Base-by-base conservation (phyloP, 2,888 invertebrate species). In the Criorhina ranunculi region DNA sequence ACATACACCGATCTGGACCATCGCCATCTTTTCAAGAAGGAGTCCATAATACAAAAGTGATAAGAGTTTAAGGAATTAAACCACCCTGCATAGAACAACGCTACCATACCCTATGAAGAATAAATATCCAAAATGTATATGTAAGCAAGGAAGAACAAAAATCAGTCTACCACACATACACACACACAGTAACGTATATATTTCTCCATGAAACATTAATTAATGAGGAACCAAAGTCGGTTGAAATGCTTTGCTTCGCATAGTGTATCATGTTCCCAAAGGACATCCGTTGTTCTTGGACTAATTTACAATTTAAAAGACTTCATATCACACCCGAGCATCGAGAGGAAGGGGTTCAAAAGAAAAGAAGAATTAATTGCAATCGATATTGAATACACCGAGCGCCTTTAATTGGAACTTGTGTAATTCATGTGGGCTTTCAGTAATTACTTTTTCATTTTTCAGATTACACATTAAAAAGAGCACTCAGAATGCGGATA, bases 201-300 rank as follows among this genome's bases (percentile, higher is more conserved):
- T 60, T 5, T 15, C 11, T n/a, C n/a, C 33, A 24, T 35, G n/a
- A 33, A 62, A 33, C 62, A 33, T 62, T 62, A 62, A 62, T 62
- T 62, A 62, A 46, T 62, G 62, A 62, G 33, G 46, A 60, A 44
- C 60, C 60, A 44, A 60, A 60, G 60, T 44, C 60, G 15, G 15
- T 60, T 60, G 53, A 31, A 33, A 31, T 33, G 53, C 53, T 12
- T 31, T 33, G 53, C 53, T 12, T 31, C 33, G 31, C 15, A 33
- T 33, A 12, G 33, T 8, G 31, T 15, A 53, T 11, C 17, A 46
- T 62, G 5, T 62, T n/a, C 35, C 17, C 33, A 2, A 19, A 33
- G 62, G 33, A 31, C 7, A 19, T 33, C 31, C 44, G 7, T 7
- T 19, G 0, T 44, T 17, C 44, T 46, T 44, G n/a, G 62, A 19